Evolutionary conservation across 1,140 invertebrate genomes (phyloP), one percentile per base, ranked within the genome.

Genomic region (Dendroctonus valens): DNA sequence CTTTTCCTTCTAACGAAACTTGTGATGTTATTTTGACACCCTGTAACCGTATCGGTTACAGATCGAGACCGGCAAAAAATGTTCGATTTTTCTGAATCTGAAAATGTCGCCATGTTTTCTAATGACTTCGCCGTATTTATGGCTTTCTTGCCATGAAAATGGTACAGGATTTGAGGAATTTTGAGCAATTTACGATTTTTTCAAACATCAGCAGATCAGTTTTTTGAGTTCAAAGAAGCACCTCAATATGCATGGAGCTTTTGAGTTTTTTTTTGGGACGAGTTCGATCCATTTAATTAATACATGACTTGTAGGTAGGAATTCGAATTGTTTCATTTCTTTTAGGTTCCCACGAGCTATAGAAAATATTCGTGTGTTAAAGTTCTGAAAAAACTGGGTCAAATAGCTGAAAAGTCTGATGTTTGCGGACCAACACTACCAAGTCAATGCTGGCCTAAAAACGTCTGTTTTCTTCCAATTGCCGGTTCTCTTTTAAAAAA

Each of bases 261-360:
- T 7, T n/a, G 42, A 44, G n/a, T 44, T 44, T 44, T 44, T 44
- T 44, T 44, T 7, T 44, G 42, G 7, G 42, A n/a, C n/a, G 42
- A 44, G 42, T 44, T 7, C 42, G 42, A 44, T 44, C 42, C n/a
- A 44, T 44, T 44, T n/a, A 44, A n/a, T 44, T 44, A n/a, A 44
- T 7, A 44, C n/a, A 7, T 7, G 7, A 7, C 7, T 44, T n/a
- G n/a, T 7, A 44, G 42, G n/a, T 7, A 44, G n/a, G n/a, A 44
- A 44, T 7, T 44, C n/a, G n/a, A 44, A 44, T 44, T 7, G n/a
- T 7, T n/a, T 44, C n/a, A 44, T 44, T n/a, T 44, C 42, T 44
- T 44, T 7, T 7, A 44, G n/a, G 42, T 44, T 44, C n/a, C 7
- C n/a, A n/a, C n/a, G n/a, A 44, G n/a, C 7, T 44, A 44, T 44